Base-by-base conservation (phyloP, 2,888 invertebrate genomes). In the Pherbina coryleti region DNA sequence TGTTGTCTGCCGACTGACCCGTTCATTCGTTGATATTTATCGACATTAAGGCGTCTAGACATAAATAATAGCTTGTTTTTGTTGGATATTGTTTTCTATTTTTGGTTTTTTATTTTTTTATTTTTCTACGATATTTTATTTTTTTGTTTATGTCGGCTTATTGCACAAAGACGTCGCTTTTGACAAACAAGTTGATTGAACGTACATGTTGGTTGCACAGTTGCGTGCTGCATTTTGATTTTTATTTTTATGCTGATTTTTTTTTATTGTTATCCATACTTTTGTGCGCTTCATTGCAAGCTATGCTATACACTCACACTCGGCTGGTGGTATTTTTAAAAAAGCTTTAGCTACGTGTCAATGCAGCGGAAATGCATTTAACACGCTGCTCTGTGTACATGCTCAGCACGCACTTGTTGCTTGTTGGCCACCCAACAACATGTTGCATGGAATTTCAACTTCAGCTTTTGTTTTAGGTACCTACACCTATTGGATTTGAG, bases 151-250 rank as follows among this genome's bases (percentile, higher is more conserved):
- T 55, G 57, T 55, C 71, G 37, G 28, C 60, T 57, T 37, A 19
- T n/a, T 49, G 49, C 49, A n/a, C 44, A 22, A 25, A n/a, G 22
- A 19, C 44, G 34, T 37, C 71, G 55, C 34, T n/a, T 34, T 57
- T 60, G 37, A 74, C 73, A 74, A 64, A 62, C 73, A 60, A 62
- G 73, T 74, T 74, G 73, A 74, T 74, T 44, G 73, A 62, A 74
- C 55, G 51, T 37, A 28, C 31, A 53, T 60, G 72, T 57, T 37
- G 25, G 72, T 57, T 37, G 25, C 60, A 19, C 17, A 17, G 62
- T 74, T 74, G 73, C 73, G 73, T 74, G 73, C 14, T 62, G 62
- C 62, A 74, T 64, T 74, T 62, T 74, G 51, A 74, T 72, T 37
- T 28, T 72, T 31, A 57, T 37, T 22, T 31, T 62, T 62, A 3